phyloP scores from a whole-genome alignment of 1,140 invertebrate species.

The Zaprionus africanus region DNA sequence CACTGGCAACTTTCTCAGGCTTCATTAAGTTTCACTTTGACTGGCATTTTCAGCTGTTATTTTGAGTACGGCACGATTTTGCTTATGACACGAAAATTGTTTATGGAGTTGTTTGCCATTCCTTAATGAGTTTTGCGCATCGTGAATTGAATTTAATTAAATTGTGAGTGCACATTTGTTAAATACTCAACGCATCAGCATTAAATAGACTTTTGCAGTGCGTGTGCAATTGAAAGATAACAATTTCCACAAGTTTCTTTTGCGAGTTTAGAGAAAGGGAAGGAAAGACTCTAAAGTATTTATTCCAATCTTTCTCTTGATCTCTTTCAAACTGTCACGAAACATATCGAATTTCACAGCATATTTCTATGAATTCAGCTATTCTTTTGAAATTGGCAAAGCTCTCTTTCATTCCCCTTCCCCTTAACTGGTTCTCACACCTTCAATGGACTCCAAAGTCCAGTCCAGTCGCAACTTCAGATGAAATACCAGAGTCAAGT shows the following conservation, averaged over 20 bases:
- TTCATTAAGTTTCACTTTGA: constrained; percentile 77
- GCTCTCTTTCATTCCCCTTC: not conserved
- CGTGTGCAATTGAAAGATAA: constrained; percentile 1
- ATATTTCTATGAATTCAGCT: not conserved
- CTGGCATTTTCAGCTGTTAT: constrained; percentile 47
- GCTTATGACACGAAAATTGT: constrained; percentile 75
- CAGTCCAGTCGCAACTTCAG: constrained; percentile 24
- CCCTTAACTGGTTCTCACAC: constrained; percentile 37
- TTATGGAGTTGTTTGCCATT: constrained; percentile 72
- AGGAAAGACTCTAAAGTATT: not conserved
- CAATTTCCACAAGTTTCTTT: not conserved
- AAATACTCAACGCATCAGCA: constrained; percentile 32
- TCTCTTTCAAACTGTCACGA: not conserved
- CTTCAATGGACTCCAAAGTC: constrained; percentile 16
- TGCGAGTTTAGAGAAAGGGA: not conserved
- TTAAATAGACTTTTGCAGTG: constrained; percentile 6
- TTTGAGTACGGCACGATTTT: constrained; percentile 70
- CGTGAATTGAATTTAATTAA: constrained; percentile 76
- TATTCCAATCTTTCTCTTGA: not conserved
- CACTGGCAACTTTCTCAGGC: constrained; percentile 73
- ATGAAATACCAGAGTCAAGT: constrained; percentile 61
- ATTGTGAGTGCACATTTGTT: constrained; percentile 50
- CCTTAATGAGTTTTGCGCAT: constrained; percentile 56
- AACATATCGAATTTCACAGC: not conserved
- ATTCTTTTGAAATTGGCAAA: constrained; percentile 2